phyloP scores from a whole-genome alignment of 2,888 invertebrate genomes.

The Apamea monoglypha region DNA sequence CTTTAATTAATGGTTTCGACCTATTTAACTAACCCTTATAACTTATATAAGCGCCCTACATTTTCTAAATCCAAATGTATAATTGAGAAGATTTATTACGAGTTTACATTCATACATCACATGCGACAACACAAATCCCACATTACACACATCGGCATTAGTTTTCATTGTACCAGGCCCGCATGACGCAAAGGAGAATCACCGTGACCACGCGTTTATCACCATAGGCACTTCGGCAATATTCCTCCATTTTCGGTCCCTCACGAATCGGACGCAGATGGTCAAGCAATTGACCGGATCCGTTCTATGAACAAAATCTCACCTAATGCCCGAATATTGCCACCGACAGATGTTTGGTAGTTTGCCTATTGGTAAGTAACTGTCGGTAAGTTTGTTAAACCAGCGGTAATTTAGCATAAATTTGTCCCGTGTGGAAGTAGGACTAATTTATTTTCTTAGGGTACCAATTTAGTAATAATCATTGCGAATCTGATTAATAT shows the following conservation, averaged over 20 bases:
- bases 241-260: slow-evolving; percentile 60
- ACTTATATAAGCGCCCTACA: slow-evolving; percentile 26
- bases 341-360: slow-evolving; percentile 78
- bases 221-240: slow-evolving; percentile 63
- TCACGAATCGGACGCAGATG: slow-evolving; percentile 81
- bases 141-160: slow-evolving; percentile 56
- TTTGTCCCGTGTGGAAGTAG: neutral
- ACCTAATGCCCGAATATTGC: slow-evolving; percentile 81
- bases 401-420: slow-evolving; percentile 36
- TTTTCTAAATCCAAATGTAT: slow-evolving; percentile 29
- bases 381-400: slow-evolving; percentile 63
- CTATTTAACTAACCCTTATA: slow-evolving; percentile 27
- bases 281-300: slow-evolving; percentile 85
- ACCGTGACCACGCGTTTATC: slow-evolving; percentile 77
- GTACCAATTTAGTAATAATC: neutral
- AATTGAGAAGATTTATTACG: slow-evolving; percentile 55
- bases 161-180: slow-evolving; percentile 51
- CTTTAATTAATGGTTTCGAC: slow-evolving; percentile 24
- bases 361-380: slow-evolving; percentile 51
- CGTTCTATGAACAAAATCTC: slow-evolving; percentile 80
- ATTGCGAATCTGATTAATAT: neutral
- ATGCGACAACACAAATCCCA: slow-evolving; percentile 56
- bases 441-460: neutral
- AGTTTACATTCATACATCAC: slow-evolving; percentile 49
- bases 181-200: slow-evolving; percentile 67